phyloP scores from a whole-genome alignment of 1,140 invertebrate genomes.

The Patella vulgata region DNA sequence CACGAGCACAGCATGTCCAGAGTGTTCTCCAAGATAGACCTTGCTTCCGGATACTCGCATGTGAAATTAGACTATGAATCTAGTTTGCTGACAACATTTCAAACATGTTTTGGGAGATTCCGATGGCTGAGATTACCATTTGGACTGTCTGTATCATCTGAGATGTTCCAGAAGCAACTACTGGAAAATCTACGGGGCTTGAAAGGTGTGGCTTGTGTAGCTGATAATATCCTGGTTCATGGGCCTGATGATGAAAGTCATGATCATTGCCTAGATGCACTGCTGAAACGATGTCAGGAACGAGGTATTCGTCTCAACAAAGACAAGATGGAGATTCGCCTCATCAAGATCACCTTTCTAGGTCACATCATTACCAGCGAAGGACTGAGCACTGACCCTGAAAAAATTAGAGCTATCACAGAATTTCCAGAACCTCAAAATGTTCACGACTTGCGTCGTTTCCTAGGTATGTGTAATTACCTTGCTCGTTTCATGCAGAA shows the following conservation, averaged over 20 bases:
- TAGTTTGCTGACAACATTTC: slow-evolving; percentile 31
- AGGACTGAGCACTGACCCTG: slow-evolving; percentile 57
- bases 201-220: slow-evolving; percentile 49
- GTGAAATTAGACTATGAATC: slow-evolving; percentile 30
- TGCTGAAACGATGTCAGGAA: slow-evolving; percentile 54
- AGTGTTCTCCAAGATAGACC: slow-evolving; percentile 37
- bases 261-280: slow-evolving; percentile 21
- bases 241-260: slow-evolving; percentile 34
- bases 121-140: slow-evolving; percentile 26
- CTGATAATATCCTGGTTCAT: slow-evolving; percentile 61
- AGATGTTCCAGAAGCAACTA: slow-evolving; percentile 56
- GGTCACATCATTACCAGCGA: slow-evolving; percentile 48
- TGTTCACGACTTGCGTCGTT: slow-evolving; percentile 24
- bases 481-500: slow-evolving; percentile 58
- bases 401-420: slow-evolving; percentile 56
- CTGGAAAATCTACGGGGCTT: slow-evolving; percentile 49
- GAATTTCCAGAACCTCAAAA: slow-evolving; percentile 23
- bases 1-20: slow-evolving; percentile 28
- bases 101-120: slow-evolving; percentile 34
- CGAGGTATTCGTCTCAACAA: slow-evolving; percentile 60
- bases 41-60: slow-evolving; percentile 39
- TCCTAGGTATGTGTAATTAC: slow-evolving; percentile 51
- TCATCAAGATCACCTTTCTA: slow-evolving; percentile 16
- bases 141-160: slow-evolving; percentile 20
- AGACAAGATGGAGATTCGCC: slow-evolving; percentile 44